Conservation (phyloP, 2,113 vertebrate species). For the Scophthalmus maximus region DNA sequence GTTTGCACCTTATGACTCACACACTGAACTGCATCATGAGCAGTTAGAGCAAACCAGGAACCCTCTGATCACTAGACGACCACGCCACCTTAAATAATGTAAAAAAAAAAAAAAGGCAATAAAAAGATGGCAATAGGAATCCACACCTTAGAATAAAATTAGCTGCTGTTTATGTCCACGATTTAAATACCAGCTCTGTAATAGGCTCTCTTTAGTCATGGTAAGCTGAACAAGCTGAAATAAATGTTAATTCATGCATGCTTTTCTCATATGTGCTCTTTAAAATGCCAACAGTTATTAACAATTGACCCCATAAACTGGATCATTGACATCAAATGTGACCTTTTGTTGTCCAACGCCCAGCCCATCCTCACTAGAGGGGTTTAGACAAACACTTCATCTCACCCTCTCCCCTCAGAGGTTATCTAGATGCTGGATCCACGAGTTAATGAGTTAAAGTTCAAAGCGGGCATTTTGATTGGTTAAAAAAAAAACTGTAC, state of each 20-base stretch:
- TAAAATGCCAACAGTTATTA: slow-evolving; percentile 48
- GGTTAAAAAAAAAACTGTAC: not conserved
- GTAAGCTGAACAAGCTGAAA: slow-evolving; percentile 12
- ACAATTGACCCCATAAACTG: slow-evolving; percentile 51
- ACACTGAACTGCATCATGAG: not conserved
- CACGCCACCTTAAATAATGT: too few species aligned
- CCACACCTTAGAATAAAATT: not conserved
- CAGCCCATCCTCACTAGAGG: not conserved
- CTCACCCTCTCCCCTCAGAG: slow-evolving; percentile 25
- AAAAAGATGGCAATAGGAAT: not conserved
- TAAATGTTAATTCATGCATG: slow-evolving; percentile 49
- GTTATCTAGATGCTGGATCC: not conserved
- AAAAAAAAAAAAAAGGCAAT: not conserved
- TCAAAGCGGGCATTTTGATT: not conserved
- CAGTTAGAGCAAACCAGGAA: not conserved
- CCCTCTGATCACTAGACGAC: not conserved
- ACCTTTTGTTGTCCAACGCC: slow-evolving; percentile 43
- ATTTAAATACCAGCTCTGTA: not conserved
- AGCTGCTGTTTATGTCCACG: not conserved
- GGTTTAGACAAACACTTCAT: slow-evolving; percentile 14
- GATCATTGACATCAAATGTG: slow-evolving; percentile 47
- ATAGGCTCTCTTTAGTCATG: not conserved
- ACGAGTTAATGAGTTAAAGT: slow-evolving; percentile 7
- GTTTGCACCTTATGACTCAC: not conserved
- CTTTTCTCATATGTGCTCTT: slow-evolving; percentile 43